Evolutionary conservation across 1,140 invertebrate species (phyloP).

Genomic region (Goniozus legneri): DNA sequence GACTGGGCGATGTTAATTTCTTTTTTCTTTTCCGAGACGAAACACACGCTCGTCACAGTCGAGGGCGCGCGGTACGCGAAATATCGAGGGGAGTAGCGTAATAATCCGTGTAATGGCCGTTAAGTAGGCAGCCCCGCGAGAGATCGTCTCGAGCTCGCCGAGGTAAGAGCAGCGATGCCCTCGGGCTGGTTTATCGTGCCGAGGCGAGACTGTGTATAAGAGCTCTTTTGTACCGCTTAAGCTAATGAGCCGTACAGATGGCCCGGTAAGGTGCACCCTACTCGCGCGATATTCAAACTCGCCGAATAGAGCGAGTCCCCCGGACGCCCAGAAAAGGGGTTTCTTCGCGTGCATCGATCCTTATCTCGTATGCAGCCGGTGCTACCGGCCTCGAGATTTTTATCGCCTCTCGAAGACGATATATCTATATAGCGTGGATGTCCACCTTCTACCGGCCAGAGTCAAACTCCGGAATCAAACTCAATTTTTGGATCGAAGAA

Average conservation of each 20-base stretch:
- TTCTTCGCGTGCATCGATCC: background rate
- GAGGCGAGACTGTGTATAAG: background rate
- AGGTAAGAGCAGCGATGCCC: background rate
- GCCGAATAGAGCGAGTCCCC: slow-evolving; percentile 3
- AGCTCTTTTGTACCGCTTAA: slow-evolving; percentile 35
- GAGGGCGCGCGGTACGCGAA: background rate
- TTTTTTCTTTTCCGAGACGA: background rate
- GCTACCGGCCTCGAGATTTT: slow-evolving; percentile 7
- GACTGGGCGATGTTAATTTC: background rate
- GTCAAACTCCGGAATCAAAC: too few relatives aligned
- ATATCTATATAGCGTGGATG: background rate
- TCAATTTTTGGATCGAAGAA: too few relatives aligned
- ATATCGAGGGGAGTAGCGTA: slow-evolving; percentile 20
- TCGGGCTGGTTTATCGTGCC: slow-evolving; percentile 1
- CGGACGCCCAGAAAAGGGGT: background rate
- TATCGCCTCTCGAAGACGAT: background rate
- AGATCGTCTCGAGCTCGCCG: background rate
- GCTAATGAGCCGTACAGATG: slow-evolving; percentile 42
- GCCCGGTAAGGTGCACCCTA: slow-evolving; percentile 6
- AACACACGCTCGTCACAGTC: background rate
- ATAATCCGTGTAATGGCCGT: slow-evolving; percentile 26
- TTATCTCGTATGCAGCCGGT: slow-evolving; percentile 5
- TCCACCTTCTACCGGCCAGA: background rate
- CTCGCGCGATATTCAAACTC: background rate
- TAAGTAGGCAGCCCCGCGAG: slow-evolving; percentile 7